These are phyloP conservation scores for Pithys albifrons DNA, from an alignment of 2,113 vertebrate genomes.

Conservation along the genomic window DNA sequence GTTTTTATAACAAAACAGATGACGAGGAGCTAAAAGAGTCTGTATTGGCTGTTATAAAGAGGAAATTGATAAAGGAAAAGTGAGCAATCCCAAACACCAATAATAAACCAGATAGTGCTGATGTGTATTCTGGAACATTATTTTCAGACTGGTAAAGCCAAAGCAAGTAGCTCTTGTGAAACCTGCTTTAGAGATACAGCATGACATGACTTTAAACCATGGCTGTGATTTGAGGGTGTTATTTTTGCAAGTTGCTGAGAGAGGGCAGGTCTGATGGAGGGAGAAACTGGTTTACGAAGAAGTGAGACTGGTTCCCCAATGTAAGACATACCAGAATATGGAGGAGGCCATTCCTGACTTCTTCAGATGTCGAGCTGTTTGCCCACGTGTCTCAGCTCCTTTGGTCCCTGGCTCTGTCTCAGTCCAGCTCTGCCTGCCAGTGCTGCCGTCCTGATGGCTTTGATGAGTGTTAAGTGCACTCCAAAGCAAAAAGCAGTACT, in stretches of 20 bases:
- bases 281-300: neutral
- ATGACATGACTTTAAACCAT: neutral
- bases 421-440: neutral
- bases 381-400: accelerated
- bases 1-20: neutral
- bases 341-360: neutral
- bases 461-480: neutral
- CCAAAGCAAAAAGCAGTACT: neutral
- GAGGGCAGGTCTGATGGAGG: neutral
- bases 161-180: neutral
- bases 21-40: neutral
- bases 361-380: neutral
- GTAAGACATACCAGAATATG: neutral
- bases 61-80: neutral
- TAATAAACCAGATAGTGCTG: neutral
- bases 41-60: no score
- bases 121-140: neutral
- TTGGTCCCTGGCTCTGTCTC: neutral
- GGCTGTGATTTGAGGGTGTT: neutral
- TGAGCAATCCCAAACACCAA: neutral
- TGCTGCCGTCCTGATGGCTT: neutral
- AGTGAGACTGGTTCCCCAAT: neutral
- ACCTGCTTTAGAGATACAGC: neutral
- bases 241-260: neutral
- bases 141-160: neutral